Base-by-base conservation (phyloP, 37 sponge, comb jelly and placozoan genomes). In the Agelas oroides region DNA sequence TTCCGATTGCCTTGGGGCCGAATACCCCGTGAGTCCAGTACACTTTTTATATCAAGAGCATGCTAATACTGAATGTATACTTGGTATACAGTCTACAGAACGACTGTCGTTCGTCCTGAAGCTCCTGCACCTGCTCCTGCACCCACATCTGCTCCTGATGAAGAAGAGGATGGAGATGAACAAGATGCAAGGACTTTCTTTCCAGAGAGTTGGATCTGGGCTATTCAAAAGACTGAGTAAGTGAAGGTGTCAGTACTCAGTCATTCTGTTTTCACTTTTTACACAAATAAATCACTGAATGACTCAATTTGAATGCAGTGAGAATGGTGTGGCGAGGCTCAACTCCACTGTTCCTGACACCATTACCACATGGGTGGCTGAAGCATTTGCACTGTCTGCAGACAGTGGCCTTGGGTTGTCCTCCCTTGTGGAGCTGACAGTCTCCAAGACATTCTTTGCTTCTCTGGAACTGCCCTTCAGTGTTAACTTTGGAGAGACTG, bases 401-500 rank as follows among this genome's bases (percentile, higher is more conserved):
- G 17, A 21, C 6, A 40, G 33, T 28, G 89, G 89, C 0, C 68
- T 88, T 23, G 89, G 89, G 21, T 46, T 88, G 62, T 59, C 81
- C 23, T 20, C 21, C 18, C 71, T 19, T 41, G 24, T 63, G 0
- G 25, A 61, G 32, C 53, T 88, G 0, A 82, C 64, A 12, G 89
- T 77, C 54, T 37, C 27, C 64, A 88, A 88, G 37, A 27, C 37
- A 36, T 82, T 88, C 77, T 88, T 88, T 88, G 83, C 76, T 33
- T 88, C 89, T 33, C 77, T 88, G 21, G 89, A 88, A 36, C 83
- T 88, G 20, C 89, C 89, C 39, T 88, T 59, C 77, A 80, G 82
- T 30, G 53, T 88, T 53, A 88, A 82, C 71, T 88, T 76, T 82
- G 83, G 77, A 40, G 89, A 88, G 71, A 61, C 70, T 23, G 83